phyloP scores from a whole-genome alignment of 2,113 vertebrate species.

The Cygnus atratus region DNA sequence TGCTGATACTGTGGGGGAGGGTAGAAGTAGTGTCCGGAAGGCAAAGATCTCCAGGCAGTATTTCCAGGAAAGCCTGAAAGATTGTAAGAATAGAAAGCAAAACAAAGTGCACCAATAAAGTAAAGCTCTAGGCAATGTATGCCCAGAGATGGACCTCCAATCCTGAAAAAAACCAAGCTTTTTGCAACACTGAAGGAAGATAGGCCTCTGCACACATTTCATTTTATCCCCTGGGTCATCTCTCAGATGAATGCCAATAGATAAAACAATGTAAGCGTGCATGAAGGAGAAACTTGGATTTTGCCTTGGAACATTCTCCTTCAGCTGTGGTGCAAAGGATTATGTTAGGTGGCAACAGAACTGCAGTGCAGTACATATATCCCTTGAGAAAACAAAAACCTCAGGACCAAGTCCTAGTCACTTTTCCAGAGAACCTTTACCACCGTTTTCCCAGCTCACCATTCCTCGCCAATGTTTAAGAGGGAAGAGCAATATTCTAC shows the following conservation, averaged over 20 bases:
- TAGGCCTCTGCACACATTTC: neutral
- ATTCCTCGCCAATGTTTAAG: neutral
- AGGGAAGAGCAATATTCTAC: neutral
- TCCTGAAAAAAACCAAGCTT: neutral
- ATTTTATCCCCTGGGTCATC: neutral
- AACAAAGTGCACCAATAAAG: neutral
- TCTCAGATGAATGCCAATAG: neutral
- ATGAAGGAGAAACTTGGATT: neutral
- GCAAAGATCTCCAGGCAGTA: neutral
- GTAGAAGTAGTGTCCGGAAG: slow-evolving; percentile 13
- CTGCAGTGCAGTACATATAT: neutral
- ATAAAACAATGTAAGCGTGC: neutral
- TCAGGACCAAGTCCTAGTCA: neutral
- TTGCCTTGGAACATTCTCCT: neutral
- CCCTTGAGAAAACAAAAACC: neutral
- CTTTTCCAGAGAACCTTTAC: neutral
- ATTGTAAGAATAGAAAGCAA: slow-evolving; percentile 13
- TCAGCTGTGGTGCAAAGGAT: neutral
- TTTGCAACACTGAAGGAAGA: neutral
- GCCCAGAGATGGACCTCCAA: neutral
- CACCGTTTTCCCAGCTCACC: neutral
- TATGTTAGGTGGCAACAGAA: neutral
- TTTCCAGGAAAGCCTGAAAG: neutral
- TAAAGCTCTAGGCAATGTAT: neutral
- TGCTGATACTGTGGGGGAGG: neutral